phyloP scores from a whole-genome alignment of 2,888 invertebrate species.

The Drosophila kuntzei region DNA sequence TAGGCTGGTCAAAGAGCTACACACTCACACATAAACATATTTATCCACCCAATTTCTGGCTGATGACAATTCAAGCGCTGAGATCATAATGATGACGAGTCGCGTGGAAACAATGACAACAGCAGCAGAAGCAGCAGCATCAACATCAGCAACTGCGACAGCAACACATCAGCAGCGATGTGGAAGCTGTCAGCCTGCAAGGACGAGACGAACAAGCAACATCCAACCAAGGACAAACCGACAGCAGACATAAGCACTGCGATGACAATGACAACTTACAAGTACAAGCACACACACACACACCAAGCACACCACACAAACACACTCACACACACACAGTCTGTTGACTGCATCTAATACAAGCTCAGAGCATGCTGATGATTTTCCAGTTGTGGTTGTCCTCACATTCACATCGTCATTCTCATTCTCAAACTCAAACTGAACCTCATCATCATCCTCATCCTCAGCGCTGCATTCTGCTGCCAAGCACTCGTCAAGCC shows the following conservation, averaged over 20 bases:
- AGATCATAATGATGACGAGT: slow-evolving; percentile 71
- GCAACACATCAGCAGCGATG: slow-evolving; percentile 37
- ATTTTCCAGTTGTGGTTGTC: slow-evolving; percentile 64
- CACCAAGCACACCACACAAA: slow-evolving; percentile 2
- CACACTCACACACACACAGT: not conserved
- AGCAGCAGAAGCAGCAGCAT: slow-evolving; percentile 24
- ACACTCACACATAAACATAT: slow-evolving; percentile 24
- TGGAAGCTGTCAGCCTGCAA: slow-evolving; percentile 67
- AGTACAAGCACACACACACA: slow-evolving; percentile 43
- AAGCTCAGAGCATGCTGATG: slow-evolving; percentile 66
- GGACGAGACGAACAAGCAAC: slow-evolving; percentile 69
- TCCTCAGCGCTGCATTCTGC: slow-evolving; percentile 54
- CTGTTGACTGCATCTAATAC: slow-evolving; percentile 63
- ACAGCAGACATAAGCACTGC: slow-evolving; percentile 45
- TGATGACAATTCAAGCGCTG: slow-evolving; percentile 63
- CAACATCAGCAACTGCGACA: slow-evolving; percentile 31
- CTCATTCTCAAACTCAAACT: not conserved
- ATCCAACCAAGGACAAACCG: slow-evolving; percentile 45
- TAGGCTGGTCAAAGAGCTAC: slow-evolving; percentile 41
- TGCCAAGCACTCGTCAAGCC: slow-evolving; percentile 64
- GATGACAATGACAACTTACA: slow-evolving; percentile 68
- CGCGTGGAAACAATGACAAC: slow-evolving; percentile 59
- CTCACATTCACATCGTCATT: slow-evolving; percentile 24
- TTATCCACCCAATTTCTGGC: slow-evolving; percentile 50
- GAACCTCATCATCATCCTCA: not conserved